Evolutionary conservation across 2,797 vertebrate genomes (phyloP).

Genomic region (Melanotaenia boesemani): DNA sequence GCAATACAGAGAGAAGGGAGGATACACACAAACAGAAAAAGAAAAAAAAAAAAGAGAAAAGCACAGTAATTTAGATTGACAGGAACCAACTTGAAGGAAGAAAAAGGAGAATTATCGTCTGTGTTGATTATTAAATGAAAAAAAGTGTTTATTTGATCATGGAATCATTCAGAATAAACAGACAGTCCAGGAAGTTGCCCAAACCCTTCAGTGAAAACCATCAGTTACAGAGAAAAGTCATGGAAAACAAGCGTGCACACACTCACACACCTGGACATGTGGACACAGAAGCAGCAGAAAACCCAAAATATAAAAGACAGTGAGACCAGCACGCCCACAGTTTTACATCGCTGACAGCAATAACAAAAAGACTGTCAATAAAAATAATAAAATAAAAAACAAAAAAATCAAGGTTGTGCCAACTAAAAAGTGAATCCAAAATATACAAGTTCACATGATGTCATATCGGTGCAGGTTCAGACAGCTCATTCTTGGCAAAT

Average conservation of each 20-base stretch:
- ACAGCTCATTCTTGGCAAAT: constrained; percentile 67
- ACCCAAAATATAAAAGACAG: constrained; percentile 42
- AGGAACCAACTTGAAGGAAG: constrained; percentile 81
- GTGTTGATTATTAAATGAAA: constrained; percentile 82
- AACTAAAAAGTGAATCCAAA: constrained; percentile 90
- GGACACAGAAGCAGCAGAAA: constrained; percentile 71
- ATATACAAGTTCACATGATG: constrained; percentile 96
- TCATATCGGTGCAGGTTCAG: constrained; percentile 89
- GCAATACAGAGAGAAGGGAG: constrained; percentile 84
- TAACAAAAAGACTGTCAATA: constrained; percentile 84
- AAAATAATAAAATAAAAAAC: constrained; percentile 20
- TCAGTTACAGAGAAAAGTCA: constrained; percentile 84
- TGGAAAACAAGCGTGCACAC: constrained; percentile 81
- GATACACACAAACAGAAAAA: constrained; percentile 79
- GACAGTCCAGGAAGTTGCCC: constrained; percentile 95
- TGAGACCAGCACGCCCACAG: constrained; percentile 76
- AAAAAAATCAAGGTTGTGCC: constrained; percentile 74
- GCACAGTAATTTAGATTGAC: constrained; percentile 94
- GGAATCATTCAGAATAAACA: constrained; percentile 86
- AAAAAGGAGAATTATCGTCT: constrained; percentile 76
- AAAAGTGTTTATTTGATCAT: constrained; percentile 86
- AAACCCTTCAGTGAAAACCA: constrained; percentile 90
- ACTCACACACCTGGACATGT: constrained; percentile 56
- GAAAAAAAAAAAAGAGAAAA: constrained; percentile 78
- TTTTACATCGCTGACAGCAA: constrained; percentile 86